Evolutionary conservation across 2,797 vertebrate genomes (phyloP).

Genomic region (Poecilia wingei): DNA sequence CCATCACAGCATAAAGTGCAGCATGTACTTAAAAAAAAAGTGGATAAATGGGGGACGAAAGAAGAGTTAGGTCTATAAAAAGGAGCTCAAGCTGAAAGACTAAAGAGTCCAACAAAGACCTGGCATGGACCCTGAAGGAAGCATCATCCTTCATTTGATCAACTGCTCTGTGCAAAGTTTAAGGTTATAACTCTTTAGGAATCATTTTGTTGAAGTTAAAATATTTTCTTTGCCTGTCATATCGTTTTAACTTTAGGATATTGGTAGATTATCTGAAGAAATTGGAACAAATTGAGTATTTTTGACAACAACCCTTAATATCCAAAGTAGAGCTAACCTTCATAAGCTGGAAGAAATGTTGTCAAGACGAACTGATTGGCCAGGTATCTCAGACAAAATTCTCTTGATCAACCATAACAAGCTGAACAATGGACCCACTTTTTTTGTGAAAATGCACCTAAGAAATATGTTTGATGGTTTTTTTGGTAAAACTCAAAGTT

Average conservation of each 20-base stretch:
- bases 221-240: background rate
- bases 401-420: background rate
- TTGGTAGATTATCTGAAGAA: background rate
- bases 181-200: background rate
- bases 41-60: background rate
- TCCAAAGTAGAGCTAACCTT: background rate
- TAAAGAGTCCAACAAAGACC: background rate
- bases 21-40: background rate
- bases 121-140: background rate
- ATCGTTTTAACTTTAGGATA: background rate
- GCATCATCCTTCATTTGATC: background rate
- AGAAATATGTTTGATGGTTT: background rate
- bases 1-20: background rate
- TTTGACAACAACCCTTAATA: background rate
- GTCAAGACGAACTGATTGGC: background rate
- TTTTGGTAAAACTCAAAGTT: background rate
- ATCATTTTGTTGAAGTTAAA: background rate
- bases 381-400: background rate
- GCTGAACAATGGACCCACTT: background rate
- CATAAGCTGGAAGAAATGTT: background rate
- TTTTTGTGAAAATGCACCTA: background rate
- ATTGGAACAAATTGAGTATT: background rate
- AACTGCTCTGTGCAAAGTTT: background rate
- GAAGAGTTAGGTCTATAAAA: background rate
- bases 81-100: background rate